Evolutionary conservation across 2,113 vertebrate species (phyloP).

Genomic region (Pteropus alecto): DNA sequence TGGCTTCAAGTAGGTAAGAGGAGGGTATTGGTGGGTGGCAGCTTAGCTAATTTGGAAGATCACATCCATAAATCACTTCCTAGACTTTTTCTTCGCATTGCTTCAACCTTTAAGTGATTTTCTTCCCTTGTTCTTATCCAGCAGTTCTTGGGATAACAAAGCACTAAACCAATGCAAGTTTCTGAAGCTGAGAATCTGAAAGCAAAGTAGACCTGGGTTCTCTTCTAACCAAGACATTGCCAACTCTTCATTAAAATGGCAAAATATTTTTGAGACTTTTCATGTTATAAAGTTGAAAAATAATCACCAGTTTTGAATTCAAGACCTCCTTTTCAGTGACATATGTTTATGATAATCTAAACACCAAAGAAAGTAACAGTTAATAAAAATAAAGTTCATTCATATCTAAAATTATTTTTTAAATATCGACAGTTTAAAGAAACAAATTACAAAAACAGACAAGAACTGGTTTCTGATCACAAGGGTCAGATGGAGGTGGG

Average conservation of each 20-base stretch:
- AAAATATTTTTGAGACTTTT: neutral
- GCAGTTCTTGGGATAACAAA: neutral
- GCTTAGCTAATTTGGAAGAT: conserved; percentile 3
- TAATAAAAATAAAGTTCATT: neutral
- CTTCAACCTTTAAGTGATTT: neutral
- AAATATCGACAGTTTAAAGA: neutral
- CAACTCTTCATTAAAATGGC: neutral
- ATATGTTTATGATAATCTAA: neutral
- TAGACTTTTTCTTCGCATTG: neutral
- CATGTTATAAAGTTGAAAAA: neutral
- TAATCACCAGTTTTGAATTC: neutral
- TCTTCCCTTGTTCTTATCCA: neutral
- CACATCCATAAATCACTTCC: conserved; percentile 37
- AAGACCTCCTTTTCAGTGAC: neutral
- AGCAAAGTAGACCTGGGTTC: neutral
- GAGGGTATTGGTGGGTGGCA: conserved; percentile 6
- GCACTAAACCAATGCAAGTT: neutral
- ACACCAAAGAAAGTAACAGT: neutral
- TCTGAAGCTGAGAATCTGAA: conserved; percentile 23
- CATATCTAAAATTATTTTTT: neutral
- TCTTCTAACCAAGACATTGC: neutral
- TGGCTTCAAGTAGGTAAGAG: neutral
- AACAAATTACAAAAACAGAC: neutral
- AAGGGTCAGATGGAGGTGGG: neutral
- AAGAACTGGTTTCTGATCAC: neutral